These are phyloP conservation scores for Rosalia funebris DNA, from an alignment of 2,888 invertebrate species.

Conservation along the genomic window DNA sequence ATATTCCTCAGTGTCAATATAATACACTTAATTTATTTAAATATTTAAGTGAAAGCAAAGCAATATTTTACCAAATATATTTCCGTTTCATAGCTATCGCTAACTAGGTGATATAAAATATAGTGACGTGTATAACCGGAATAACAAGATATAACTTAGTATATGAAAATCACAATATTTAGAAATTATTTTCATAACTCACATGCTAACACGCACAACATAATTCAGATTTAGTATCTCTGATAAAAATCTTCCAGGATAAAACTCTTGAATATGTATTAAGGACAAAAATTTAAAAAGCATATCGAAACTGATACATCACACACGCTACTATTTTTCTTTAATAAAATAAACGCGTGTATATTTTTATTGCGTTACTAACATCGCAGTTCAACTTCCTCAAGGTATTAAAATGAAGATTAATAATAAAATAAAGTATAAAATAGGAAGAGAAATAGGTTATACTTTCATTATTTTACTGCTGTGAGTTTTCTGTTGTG, in stretches of 20 bases:
- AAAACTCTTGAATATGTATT: conserved; percentile 16
- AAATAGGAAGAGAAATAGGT: too few relatives aligned
- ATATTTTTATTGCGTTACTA: too few relatives aligned
- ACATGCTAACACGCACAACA: conserved; percentile 7
- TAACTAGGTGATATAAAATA: too few relatives aligned
- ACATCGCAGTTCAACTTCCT: conserved; percentile 5
- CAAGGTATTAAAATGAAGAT: too few relatives aligned
- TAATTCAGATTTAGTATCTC: conserved; percentile 15
- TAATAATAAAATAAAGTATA: too few relatives aligned
- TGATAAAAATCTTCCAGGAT: conserved; percentile 13
- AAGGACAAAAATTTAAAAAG: conserved; percentile 12
- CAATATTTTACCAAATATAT: too few relatives aligned
- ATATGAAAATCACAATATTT: conserved; percentile 7
- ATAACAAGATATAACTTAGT: neutral
- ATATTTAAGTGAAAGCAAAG: too few relatives aligned
- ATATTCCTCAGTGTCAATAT: too few relatives aligned
- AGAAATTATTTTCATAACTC: neutral
- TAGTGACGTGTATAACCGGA: neutral
- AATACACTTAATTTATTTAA: too few relatives aligned
- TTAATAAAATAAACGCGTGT: neutral
- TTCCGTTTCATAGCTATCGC: too few relatives aligned
- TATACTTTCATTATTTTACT: too few relatives aligned
- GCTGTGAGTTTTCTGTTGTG: too few relatives aligned
- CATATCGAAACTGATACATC: neutral
- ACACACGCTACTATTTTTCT: neutral